Evolutionary conservation across 2,113 vertebrate genomes (phyloP).

Genomic region (Festucalex cinctus): DNA sequence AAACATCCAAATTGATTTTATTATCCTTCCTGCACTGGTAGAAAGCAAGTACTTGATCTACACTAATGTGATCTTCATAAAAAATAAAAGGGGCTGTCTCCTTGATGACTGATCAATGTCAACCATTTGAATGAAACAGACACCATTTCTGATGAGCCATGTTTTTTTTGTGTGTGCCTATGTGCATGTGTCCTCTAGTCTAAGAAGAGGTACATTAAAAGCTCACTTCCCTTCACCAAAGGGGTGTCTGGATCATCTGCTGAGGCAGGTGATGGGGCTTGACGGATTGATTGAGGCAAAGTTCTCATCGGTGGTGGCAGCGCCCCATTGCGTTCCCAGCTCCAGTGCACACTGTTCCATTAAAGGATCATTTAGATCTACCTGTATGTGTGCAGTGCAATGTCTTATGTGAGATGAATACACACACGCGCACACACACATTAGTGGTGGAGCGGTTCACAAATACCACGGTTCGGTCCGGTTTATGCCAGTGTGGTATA

Average conservation of each 20-base stretch:
- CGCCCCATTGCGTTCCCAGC: conserved; percentile 71
- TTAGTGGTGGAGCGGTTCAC: too few relatives aligned
- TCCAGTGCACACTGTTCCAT: conserved; percentile 73
- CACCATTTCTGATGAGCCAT: conserved; percentile 51
- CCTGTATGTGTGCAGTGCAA: conserved; percentile 70
- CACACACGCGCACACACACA: too few relatives aligned
- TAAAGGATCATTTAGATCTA: conserved; percentile 73
- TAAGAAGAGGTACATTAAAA: conserved; percentile 69
- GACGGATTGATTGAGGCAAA: conserved; percentile 71
- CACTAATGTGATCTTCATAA: conserved; percentile 60
- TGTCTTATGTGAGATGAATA: conserved; percentile 69
- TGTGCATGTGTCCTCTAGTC: conserved; percentile 51
- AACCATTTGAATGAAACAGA: conserved; percentile 57
- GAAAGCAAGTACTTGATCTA: conserved; percentile 58
- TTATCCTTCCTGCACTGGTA: conserved; percentile 38
- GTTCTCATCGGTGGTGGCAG: conserved; percentile 67
- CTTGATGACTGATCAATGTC: conserved; percentile 65
- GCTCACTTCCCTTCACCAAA: conserved; percentile 65
- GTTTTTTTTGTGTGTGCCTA: conserved; percentile 4
- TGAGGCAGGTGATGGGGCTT: conserved; percentile 72
- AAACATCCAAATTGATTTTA: conserved; percentile 62
- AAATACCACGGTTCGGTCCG: too few relatives aligned
- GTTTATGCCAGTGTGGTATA: too few relatives aligned
- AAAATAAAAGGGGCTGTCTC: conserved; percentile 57
- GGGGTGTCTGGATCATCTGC: conserved; percentile 70